Conservation (phyloP, 2,888 invertebrate genomes). For the Troglohyphantes excavatus region DNA sequence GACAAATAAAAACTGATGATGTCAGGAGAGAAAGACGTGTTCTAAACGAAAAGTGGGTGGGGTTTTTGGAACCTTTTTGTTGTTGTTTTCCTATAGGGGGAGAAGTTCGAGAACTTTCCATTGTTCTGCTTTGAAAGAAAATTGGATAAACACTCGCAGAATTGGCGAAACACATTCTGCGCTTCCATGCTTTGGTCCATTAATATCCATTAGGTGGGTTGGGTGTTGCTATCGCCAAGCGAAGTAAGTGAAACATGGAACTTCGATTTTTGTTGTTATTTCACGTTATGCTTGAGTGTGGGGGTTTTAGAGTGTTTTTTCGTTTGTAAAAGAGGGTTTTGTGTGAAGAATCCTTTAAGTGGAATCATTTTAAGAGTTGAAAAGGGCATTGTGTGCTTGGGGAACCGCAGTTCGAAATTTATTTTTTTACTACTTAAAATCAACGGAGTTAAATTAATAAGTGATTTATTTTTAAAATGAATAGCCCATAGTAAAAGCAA, state of each 20-base stretch:
- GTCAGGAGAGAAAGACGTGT: neutral
- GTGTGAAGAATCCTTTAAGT: no score
- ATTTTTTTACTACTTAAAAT: no score
- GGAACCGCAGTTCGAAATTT: no score
- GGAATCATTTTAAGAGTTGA: no score
- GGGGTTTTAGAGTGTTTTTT: neutral
- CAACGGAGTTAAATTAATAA: no score
- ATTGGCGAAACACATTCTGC: constrained; percentile 53
- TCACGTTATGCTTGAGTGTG: neutral
- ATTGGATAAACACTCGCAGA: constrained; percentile 60
- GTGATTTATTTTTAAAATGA: no score
- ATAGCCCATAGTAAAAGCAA: no score
- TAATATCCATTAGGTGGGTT: constrained; percentile 54
- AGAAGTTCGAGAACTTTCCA: constrained; percentile 24
- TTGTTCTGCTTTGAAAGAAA: constrained; percentile 37
- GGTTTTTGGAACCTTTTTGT: neutral
- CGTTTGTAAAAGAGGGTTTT: neutral
- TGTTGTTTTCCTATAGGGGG: neutral
- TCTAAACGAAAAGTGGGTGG: neutral
- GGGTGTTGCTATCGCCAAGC: constrained; percentile 1
- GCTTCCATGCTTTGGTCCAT: constrained; percentile 30
- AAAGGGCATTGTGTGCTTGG: no score
- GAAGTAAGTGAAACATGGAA: constrained; percentile 19
- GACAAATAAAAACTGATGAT: constrained; percentile 56
- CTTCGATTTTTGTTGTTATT: constrained; percentile 15